Percentiles rank a stretch among this genome's conserved stretches.
Conservation (phyloP, 2,888 invertebrate species). For the Volucella inflata region DNA sequence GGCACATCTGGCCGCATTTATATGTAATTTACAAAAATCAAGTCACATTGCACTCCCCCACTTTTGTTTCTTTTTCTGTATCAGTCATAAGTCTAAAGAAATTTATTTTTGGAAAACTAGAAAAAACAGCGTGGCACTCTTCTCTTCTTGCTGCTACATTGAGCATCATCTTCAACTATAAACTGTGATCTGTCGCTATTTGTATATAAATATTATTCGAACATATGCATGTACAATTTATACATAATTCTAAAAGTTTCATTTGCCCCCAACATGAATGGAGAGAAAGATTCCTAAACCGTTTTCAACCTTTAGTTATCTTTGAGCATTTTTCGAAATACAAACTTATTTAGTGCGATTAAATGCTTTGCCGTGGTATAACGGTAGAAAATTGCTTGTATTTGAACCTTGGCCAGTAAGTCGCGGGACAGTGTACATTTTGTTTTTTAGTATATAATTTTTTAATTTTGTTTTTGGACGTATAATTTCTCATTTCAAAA, state of each 20-base stretch:
- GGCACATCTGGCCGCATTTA: slow-evolving; percentile 62
- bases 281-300: slow-evolving; percentile 40
- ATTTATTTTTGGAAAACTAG: slow-evolving; percentile 70
- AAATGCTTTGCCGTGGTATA: slow-evolving; percentile 30
- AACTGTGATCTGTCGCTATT: slow-evolving; percentile 54
- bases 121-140: slow-evolving; percentile 36
- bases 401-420: background rate
- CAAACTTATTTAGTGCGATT: slow-evolving; percentile 57
- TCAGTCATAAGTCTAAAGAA: slow-evolving; percentile 12
- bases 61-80: slow-evolving; percentile 33
- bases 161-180: slow-evolving; percentile 40
- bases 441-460: background rate
- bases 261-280: slow-evolving; percentile 67
- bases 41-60: slow-evolving; percentile 70
- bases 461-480: slow-evolving; percentile 28
- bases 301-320: slow-evolving; percentile 55
- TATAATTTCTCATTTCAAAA: slow-evolving; percentile 9
- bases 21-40: slow-evolving; percentile 56
- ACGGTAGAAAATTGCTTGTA: slow-evolving; percentile 4
- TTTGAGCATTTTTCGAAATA: slow-evolving; percentile 50
- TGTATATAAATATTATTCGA: slow-evolving; percentile 8
- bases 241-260: slow-evolving; percentile 28
- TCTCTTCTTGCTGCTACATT: slow-evolving; percentile 8
- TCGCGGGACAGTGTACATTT: background rate
- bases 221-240: slow-evolving; percentile 29